Conservation (phyloP, 1,140 invertebrate species). For the Drosophila elegans region DNA sequence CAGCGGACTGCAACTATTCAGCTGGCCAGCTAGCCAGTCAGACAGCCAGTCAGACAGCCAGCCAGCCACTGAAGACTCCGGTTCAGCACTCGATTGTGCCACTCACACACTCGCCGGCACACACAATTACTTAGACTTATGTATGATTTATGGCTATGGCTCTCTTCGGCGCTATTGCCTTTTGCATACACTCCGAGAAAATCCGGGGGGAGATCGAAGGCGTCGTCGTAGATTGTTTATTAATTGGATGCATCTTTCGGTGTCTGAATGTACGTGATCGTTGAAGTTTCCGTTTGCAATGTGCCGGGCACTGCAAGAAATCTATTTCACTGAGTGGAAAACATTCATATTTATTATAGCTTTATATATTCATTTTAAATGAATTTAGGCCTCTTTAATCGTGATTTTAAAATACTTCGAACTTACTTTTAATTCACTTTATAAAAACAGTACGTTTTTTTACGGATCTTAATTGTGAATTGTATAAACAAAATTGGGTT, state of each 20-base stretch:
- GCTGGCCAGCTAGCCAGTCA: constrained; percentile 17
- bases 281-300: background rate
- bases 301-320: background rate
- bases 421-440: too few relatives aligned
- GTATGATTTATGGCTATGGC: constrained; percentile 73
- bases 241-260: constrained; percentile 3
- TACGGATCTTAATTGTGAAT: too few relatives aligned
- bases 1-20: constrained; percentile 10
- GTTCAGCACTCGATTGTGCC: constrained; percentile 18
- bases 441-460: too few relatives aligned
- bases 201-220: background rate
- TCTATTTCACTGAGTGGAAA: too few relatives aligned
- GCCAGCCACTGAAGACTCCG: constrained; percentile 19
- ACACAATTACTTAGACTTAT: constrained; percentile 81
- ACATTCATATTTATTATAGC: too few relatives aligned
- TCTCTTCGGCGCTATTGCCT: constrained; percentile 42
- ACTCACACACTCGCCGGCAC: constrained; percentile 19
- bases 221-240: background rate
- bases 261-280: constrained; percentile 3
- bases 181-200: constrained; percentile 33
- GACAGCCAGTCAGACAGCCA: constrained; percentile 8
- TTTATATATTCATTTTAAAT: too few relatives aligned
- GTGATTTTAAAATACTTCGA: too few relatives aligned
- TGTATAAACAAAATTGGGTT: too few relatives aligned
- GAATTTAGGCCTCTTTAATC: too few relatives aligned